Base-by-base conservation (phyloP, 92 coral and sea anemone genomes). In the Parazoanthus darwini region DNA sequence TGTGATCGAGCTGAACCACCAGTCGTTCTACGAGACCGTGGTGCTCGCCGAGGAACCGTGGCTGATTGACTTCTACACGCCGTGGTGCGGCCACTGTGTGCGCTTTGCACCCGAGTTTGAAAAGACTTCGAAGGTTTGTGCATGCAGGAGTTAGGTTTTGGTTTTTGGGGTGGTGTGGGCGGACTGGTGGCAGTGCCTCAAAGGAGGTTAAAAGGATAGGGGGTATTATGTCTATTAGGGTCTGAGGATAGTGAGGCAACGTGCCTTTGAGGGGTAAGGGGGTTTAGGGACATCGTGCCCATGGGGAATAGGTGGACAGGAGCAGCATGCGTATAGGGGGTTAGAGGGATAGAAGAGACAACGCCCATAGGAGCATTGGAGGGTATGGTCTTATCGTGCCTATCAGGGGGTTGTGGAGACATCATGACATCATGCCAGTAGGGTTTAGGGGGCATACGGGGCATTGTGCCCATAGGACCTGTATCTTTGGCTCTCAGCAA, bases 21-120 rank as follows among this genome's bases (percentile, higher is more conserved):
- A 93, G 56, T 77, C 92, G 66, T 97, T 97, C 82, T 89, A 85
- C 63, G 94, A 88, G 37, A 88, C 80, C 50, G 91, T 97, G 36
- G 91, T 97, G 44, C 77, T 59, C 48, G 78, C 97, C 46, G 98
- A 94, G 65, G 98, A 91, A 9, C 91, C 99, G 5, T 97, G 99
- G 99, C 68, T 97, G 63, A 89, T 97, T 36, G 99, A 97, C 71
- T 97, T 95, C 85, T 97, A 91, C 79, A 94, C 99, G 14, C 99
- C 99, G 3, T 97, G 99, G 99, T 97, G 99, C 75, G 99, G 99
- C 20, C 99, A 97, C 74, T 97, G 99, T 78, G 94, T 97, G 85
- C 97, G 95, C 58, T 97, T 97, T 86, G 98, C 98, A 65, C 99
- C 99, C 22, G 88, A 97, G 74, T 97, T 88, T 86, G 99, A 97